Conservation (phyloP, 1,140 invertebrate species). For the Sweltsa coloradensis region DNA sequence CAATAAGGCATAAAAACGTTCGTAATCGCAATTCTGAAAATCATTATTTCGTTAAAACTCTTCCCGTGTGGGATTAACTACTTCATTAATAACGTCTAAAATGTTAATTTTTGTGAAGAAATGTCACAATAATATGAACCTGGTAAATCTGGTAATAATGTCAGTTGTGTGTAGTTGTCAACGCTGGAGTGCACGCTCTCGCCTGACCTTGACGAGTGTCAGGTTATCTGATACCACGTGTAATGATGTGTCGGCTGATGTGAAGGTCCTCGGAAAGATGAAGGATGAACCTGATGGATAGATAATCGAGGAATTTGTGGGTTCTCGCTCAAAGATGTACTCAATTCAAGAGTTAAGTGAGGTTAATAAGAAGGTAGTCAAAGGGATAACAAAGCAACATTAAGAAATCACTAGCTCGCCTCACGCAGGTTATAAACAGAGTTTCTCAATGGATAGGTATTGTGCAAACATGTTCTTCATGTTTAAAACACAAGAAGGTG, state of each 20-base stretch:
- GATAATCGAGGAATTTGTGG: slow-evolving; percentile 29
- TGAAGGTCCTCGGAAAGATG: slow-evolving; percentile 34
- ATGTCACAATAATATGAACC: too few relatives aligned
- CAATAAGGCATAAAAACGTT: too few relatives aligned
- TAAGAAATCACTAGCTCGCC: not conserved
- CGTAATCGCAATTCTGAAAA: too few relatives aligned
- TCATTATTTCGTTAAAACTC: too few relatives aligned
- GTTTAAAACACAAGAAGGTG: not conserved
- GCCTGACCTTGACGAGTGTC: too few relatives aligned
- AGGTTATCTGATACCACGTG: slow-evolving; percentile 30
- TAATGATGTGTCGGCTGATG: slow-evolving; percentile 25
- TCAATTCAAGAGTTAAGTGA: not conserved
- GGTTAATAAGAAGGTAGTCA: not conserved
- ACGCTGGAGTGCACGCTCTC: too few relatives aligned
- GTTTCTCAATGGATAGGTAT: not conserved
- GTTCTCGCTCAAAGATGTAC: slow-evolving; percentile 33
- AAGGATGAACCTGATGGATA: slow-evolving; percentile 34
- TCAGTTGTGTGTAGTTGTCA: too few relatives aligned
- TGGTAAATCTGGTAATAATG: too few relatives aligned
- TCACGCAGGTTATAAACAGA: not conserved
- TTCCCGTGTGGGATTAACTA: too few relatives aligned
- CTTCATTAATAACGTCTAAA: too few relatives aligned
- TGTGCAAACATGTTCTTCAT: not conserved
- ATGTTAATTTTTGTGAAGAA: too few relatives aligned
- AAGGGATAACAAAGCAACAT: not conserved